A percentile compares a stretch with the other conserved stretches of the same genome.
Evolutionary conservation across 2,113 vertebrate species (phyloP).

Genomic region (Desmodus rotundus): DNA sequence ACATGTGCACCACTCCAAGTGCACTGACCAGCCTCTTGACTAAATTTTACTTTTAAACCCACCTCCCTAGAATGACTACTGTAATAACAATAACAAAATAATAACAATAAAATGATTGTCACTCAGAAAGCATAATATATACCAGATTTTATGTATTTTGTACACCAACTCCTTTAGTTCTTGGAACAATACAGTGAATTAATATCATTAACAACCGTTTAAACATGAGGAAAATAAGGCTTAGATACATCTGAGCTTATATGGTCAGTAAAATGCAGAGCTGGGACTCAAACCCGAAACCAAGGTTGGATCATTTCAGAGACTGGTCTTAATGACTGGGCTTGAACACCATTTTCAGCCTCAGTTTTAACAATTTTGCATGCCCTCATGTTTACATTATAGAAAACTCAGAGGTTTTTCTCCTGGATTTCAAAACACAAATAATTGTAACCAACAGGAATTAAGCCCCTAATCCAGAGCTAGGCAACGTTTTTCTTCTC

Average conservation of each 20-base stretch:
- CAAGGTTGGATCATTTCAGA: background rate
- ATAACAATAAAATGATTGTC: background rate
- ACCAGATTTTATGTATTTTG: background rate
- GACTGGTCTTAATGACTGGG: background rate
- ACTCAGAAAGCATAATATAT: background rate
- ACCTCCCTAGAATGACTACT: background rate
- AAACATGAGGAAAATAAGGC: background rate
- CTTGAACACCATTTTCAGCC: background rate
- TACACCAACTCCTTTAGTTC: background rate
- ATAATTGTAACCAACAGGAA: background rate
- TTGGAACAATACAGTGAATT: background rate
- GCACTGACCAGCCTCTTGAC: background rate
- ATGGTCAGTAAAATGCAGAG: background rate
- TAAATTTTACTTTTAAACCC: background rate
- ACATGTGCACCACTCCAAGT: background rate
- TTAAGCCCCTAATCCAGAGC: background rate
- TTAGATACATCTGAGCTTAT: background rate
- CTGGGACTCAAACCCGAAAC: background rate
- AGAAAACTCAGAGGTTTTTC: background rate
- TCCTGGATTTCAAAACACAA: constrained; percentile 29
- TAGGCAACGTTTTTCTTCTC: background rate
- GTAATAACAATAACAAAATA: background rate
- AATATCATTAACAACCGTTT: background rate
- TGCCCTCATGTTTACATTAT: background rate
- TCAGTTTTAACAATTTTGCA: background rate